Base-by-base conservation (phyloP, 2,888 invertebrate genomes). In the Aricia artaxerxes region DNA sequence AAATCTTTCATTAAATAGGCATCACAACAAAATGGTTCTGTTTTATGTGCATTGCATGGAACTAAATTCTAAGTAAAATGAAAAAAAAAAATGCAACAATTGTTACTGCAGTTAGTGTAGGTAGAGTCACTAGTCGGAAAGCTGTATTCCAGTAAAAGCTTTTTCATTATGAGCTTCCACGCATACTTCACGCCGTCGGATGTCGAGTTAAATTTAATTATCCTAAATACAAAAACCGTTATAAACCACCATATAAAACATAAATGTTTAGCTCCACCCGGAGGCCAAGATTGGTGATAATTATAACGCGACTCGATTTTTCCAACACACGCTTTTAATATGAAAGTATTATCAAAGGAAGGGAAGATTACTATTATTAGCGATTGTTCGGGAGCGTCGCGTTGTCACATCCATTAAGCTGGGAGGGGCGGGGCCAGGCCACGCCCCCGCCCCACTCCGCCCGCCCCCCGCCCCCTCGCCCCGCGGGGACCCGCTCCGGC, bases 321-420 rank as follows among this genome's bases (percentile, higher is more conserved):
- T 60, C 57, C 73, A 16, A 75, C 78, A 75, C 73, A 73, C 60
- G 75, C 75, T 60, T 80, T 80, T 61, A 78, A 77, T 79, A 64
- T 69, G 77, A 38, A 73, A 78, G 78, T 80, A 79, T 80, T 81
- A 82, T 81, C 78, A 81, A 82, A 82, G 84, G 85, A 90, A 88
- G 92, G 89, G 90, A 89, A 90, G 92, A 92, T 92, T 92, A 92
- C 89, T 88, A 88, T 89, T 91, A 88, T 86, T 84, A 85, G 85
- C 83, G 84, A 85, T 82, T 87, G 89, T 90, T 90, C 87, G 90
- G 92, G 91, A 91, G 91, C 92, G 91, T 91, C 92, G 90, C 91
- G 90, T 94, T 93, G 92, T 94, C 92, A 94, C 90, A 92, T 92
- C 92, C 92, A 94, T 92, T 93, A 93, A 91, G 89, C 87, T 86